Conservation (phyloP, 2,113 vertebrate genomes). For the Nesogale talazaci region DNA sequence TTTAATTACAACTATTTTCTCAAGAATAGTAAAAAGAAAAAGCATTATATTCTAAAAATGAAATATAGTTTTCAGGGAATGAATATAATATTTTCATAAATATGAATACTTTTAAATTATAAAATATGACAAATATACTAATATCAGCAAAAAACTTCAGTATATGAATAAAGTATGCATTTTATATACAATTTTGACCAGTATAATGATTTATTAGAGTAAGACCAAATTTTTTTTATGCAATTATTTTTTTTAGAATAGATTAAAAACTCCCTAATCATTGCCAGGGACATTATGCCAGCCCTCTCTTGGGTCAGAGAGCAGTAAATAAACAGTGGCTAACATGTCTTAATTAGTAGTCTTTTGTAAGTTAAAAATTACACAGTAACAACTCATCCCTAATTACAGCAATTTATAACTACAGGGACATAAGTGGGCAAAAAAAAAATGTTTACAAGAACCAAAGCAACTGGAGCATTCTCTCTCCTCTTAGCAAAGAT, state of each 20-base stretch:
- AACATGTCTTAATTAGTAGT: background rate
- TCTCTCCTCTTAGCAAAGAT: background rate
- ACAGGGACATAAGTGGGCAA: background rate
- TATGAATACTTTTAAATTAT: background rate
- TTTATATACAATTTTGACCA: background rate
- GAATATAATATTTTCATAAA: background rate
- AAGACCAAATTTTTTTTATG: background rate
- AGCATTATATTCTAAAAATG: background rate
- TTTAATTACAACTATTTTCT: background rate
- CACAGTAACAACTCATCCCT: background rate
- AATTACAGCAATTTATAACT: slow-evolving; percentile 21
- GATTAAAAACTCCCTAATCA: background rate
- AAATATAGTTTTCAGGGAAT: background rate
- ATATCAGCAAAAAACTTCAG: background rate
- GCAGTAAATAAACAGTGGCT: background rate
- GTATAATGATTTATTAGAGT: background rate
- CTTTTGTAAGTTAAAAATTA: slow-evolving; percentile 13
- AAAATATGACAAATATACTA: background rate
- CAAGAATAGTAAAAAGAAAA: background rate
- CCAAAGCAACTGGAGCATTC: background rate
- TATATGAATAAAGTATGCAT: background rate
- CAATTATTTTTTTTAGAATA: background rate
- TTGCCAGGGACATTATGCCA: background rate
- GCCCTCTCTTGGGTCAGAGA: background rate
- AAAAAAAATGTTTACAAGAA: background rate